Evolutionary conservation across 2,797 vertebrate species (phyloP).

Genomic region (Pygocentrus nattereri): DNA sequence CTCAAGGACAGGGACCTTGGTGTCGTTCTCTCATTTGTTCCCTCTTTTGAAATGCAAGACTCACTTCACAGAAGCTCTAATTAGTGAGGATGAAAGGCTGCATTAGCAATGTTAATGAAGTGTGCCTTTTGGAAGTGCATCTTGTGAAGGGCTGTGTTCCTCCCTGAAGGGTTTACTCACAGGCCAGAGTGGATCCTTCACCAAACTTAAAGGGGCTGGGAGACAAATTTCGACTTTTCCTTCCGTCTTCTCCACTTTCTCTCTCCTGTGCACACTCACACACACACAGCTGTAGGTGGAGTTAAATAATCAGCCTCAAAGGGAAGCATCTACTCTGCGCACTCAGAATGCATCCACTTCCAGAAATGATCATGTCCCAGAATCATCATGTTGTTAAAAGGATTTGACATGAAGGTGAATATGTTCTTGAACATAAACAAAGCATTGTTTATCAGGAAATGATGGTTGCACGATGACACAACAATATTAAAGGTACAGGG

Average conservation of each 20-base stretch:
- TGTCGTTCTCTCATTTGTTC: slow-evolving; percentile 49
- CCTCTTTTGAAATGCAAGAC: slow-evolving; percentile 55
- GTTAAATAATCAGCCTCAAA: slow-evolving; percentile 28
- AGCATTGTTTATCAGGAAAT: neutral
- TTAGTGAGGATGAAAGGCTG: slow-evolving; percentile 64
- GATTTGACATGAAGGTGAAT: slow-evolving; percentile 5
- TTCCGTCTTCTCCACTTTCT: neutral
- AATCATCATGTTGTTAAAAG: neutral
- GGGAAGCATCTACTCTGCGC: neutral
- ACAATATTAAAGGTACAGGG: neutral
- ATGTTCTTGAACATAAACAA: neutral
- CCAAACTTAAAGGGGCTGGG: slow-evolving; percentile 21
- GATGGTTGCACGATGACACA: neutral
- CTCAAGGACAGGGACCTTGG: slow-evolving; percentile 50
- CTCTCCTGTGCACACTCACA: neutral
- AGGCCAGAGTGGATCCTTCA: slow-evolving; percentile 8
- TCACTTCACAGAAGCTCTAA: slow-evolving; percentile 63
- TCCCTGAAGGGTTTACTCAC: slow-evolving; percentile 41
- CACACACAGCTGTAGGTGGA: slow-evolving; percentile 9
- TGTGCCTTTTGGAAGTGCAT: slow-evolving; percentile 54
- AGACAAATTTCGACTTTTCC: slow-evolving; percentile 1
- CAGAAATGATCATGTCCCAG: neutral
- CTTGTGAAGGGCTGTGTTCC: slow-evolving; percentile 37
- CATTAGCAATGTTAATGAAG: slow-evolving; percentile 67
- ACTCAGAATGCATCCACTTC: slow-evolving; percentile 11